phyloP scores from a whole-genome alignment of 37 sponge, comb jelly and placozoan genomes.

The Ianthella basta region DNA sequence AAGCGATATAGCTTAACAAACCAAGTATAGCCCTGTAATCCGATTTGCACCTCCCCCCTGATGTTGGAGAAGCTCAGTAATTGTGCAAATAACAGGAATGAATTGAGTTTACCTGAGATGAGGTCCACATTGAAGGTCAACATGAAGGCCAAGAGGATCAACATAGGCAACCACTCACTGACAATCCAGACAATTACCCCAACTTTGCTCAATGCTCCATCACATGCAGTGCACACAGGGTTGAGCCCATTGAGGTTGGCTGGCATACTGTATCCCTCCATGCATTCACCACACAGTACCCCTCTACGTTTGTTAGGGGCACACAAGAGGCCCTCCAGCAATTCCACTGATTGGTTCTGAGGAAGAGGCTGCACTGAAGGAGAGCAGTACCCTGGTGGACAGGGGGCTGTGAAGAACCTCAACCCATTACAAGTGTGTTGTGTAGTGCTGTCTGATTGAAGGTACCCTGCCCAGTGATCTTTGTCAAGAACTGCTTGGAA shows the following conservation, averaged over 20 bases:
- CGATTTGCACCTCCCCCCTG: too few species aligned
- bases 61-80: background rate
- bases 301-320: background rate
- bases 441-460: too few species aligned
- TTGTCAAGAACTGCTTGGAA: background rate
- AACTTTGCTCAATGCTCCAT: background rate
- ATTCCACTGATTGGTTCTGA: background rate
- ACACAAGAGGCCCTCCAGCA: constrained; percentile 7
- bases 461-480: constrained; percentile 1
- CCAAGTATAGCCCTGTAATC: too few species aligned
- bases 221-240: background rate
- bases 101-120: background rate
- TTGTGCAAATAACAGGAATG: constrained; percentile 20
- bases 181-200: constrained; percentile 9
- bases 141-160: background rate
- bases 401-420: background rate
- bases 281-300: constrained; percentile 6
- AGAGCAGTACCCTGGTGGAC: background rate
- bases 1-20: background rate
- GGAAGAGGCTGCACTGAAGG: background rate
- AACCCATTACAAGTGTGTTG: background rate
- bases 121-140: constrained; percentile 17
- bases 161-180: background rate
- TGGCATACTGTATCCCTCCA: constrained; percentile 14
- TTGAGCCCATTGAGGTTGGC: background rate